Base-by-base conservation (phyloP, 2,797 vertebrate genomes). In the Rhinogobio ventralis region DNA sequence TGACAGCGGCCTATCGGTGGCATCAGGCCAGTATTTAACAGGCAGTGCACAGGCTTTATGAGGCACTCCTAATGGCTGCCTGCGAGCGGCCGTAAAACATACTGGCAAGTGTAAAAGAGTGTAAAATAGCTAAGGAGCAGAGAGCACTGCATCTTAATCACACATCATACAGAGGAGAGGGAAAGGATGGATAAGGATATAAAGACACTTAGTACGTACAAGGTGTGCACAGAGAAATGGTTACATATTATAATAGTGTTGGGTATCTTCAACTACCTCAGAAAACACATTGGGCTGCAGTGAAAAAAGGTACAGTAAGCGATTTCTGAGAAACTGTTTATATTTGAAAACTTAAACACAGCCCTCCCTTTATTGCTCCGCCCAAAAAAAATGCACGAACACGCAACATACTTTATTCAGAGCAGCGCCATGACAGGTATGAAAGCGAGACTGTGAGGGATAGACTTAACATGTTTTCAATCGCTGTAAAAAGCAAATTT, bases 21-120 rank as follows among this genome's bases (percentile, higher is more conserved):
- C 86, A 89, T 75, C 72, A 60, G 76, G 85, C 79, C 87, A 74
- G 90, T 93, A 90, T 92, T 94, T 92, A 94, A 94, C 91, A 93
- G 87, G 90, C 89, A 88, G 62, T 87, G 85, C 15, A 83, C 88
- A 86, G 89, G 90, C 88, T 95, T 95, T 94, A 95, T 94, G 94
- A 94, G 92, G 91, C 87, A 87, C 92, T 84, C 87, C 93, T 94
- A 96, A 96, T 94, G 91, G 90, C 91, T 60, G 81, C 62, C 46
- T 17, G 74, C 33, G 60, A 68, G 74, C 51, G 33, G 79, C 45
- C 69, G 67, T 91, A 88, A 90, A 86, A 82, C 87, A 77, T 66
- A 69, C 73, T 28, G 86, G 46, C 69, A 84, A 60, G 83, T 77
- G 83, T 86, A 88, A 83, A 46, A 57, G 64, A 76, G 81, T 87